phyloP scores from a whole-genome alignment of 2,113 vertebrate genomes.

The Entelurus aequoreus region DNA sequence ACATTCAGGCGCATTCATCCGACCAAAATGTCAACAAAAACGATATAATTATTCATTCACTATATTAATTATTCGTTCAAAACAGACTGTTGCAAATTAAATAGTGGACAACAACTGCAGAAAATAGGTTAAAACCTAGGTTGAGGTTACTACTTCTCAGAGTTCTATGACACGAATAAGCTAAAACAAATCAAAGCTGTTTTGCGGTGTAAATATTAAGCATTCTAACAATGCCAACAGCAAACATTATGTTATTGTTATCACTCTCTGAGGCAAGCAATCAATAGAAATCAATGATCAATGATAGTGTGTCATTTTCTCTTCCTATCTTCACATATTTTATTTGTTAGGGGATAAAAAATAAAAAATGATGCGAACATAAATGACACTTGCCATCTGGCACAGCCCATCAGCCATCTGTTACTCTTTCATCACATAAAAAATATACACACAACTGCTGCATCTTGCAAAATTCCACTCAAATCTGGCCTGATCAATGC shows the following conservation, averaged over 20 bases:
- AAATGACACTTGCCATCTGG: slow-evolving; percentile 40
- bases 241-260: slow-evolving; percentile 21
- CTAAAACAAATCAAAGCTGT: slow-evolving; percentile 24
- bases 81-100: too few relatives aligned
- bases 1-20: too few relatives aligned
- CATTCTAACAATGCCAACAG: slow-evolving; percentile 40
- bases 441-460: slow-evolving; percentile 1
- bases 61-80: too few relatives aligned
- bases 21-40: too few relatives aligned
- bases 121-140: not conserved
- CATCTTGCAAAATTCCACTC: not conserved
- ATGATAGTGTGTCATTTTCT: slow-evolving; percentile 17
- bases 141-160: not conserved
- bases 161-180: not conserved
- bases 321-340: slow-evolving; percentile 9
- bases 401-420: slow-evolving; percentile 31
- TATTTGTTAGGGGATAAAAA: slow-evolving; percentile 15
- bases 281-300: slow-evolving; percentile 32
- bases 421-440: slow-evolving; percentile 28
- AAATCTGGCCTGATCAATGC: not conserved
- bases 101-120: too few relatives aligned
- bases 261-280: slow-evolving; percentile 27
- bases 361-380: slow-evolving; percentile 15
- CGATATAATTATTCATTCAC: too few relatives aligned
- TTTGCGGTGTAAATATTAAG: slow-evolving; percentile 35